Conservation (phyloP, 2,888 invertebrate genomes). For the Vannuccia rotundouncinata region DNA sequence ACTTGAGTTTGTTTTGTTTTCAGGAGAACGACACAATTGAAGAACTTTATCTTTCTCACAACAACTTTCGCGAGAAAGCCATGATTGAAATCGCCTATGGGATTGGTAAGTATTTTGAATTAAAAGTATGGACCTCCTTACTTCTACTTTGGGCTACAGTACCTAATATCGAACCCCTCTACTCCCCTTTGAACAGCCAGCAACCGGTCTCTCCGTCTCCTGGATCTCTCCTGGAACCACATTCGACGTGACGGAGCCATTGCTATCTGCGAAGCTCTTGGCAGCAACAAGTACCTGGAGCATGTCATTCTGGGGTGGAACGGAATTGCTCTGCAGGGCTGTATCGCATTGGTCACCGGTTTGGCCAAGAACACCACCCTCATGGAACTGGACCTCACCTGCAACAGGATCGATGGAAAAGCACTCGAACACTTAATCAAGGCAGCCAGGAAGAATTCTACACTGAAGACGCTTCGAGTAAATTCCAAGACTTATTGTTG, state of each 20-base stretch:
- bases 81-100: conserved; percentile 52
- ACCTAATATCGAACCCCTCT: too few relatives aligned
- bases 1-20: not conserved
- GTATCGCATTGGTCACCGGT: not conserved
- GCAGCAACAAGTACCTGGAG: not conserved
- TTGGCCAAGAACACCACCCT: conserved; percentile 41
- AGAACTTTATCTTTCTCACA: conserved; percentile 59
- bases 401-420: conserved; percentile 47
- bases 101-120: conserved; percentile 41
- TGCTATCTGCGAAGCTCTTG: conserved; percentile 43
- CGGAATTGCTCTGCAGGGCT: conserved; percentile 11
- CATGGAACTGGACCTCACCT: conserved; percentile 46
- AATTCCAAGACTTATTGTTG: too few relatives aligned
- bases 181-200: conserved; percentile 43
- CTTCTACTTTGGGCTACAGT: not conserved
- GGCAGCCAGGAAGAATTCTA: conserved; percentile 45
- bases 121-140: not conserved
- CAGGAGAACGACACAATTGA: conserved; percentile 41
- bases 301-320: conserved; percentile 11
- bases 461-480: conserved; percentile 43
- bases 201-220: conserved; percentile 56
- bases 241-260: conserved; percentile 43
- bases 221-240: conserved; percentile 55
- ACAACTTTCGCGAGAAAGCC: conserved; percentile 58
- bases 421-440: conserved; percentile 46